Evolutionary conservation across 2,888 invertebrate species (phyloP).

Genomic region (Nipponacmea schrenckii): DNA sequence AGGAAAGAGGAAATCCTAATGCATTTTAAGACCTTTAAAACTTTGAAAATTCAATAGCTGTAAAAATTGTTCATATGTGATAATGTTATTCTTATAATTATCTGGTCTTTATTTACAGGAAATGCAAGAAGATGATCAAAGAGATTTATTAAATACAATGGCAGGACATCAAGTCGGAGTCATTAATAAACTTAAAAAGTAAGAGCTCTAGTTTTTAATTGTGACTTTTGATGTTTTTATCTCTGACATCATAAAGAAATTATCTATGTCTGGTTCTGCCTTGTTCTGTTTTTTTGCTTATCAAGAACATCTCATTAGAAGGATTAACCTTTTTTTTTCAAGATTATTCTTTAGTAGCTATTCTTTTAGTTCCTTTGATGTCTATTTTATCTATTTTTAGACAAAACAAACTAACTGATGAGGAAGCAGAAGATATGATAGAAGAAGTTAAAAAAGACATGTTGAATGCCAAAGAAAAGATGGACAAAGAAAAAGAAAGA

Average conservation of each 20-base stretch:
- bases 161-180: constrained; percentile 54
- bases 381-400: constrained; percentile 27
- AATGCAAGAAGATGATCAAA: constrained; percentile 56
- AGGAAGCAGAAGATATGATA: constrained; percentile 47
- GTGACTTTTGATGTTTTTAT: background rate
- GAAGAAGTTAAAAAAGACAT: constrained; percentile 50
- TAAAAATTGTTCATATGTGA: no score
- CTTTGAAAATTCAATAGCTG: no score
- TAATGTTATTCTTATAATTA: no score
- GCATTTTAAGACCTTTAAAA: no score
- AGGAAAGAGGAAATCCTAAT: no score
- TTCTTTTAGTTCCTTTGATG: no score
- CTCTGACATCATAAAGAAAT: no score
- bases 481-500: constrained; percentile 51
- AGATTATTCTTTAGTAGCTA: no score
- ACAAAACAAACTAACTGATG: constrained; percentile 34
- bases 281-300: no score
- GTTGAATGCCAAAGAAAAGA: constrained; percentile 47
- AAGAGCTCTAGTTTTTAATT: constrained; percentile 23
- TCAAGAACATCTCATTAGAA: no score
- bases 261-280: no score
- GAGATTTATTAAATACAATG: constrained; percentile 56
- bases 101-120: constrained; percentile 43
- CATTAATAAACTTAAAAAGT: constrained; percentile 58
- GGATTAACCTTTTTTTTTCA: no score